phyloP scores from a whole-genome alignment of 2,888 invertebrate genomes.

The Timema podura region DNA sequence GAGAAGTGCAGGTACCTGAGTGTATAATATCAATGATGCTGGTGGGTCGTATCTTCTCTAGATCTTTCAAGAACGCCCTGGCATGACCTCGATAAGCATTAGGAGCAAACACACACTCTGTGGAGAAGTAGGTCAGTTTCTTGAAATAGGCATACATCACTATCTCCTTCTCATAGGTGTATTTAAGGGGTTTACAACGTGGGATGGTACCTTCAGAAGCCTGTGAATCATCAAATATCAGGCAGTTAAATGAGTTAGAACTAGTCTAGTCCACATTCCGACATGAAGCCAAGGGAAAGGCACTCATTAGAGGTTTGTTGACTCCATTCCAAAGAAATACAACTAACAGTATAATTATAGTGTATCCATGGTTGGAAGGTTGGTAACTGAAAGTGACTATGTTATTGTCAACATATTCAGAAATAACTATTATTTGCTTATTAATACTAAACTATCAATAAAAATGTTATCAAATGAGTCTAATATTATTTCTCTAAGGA shows the following conservation, averaged over 20 bases:
- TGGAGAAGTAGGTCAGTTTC: conserved; percentile 94
- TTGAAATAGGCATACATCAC: conserved; percentile 99
- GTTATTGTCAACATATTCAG: too few relatives aligned
- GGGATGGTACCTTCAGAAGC: conserved; percentile 79
- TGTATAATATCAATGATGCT: conserved; percentile 91
- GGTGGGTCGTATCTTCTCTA: conserved; percentile 89
- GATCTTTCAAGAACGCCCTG: conserved; percentile 83
- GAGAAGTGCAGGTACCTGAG: conserved; percentile 56
- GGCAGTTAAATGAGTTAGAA: not conserved
- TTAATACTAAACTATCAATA: too few relatives aligned
- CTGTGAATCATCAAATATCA: conserved; percentile 46
- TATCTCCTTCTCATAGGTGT: conserved; percentile 98
- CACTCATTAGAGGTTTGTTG: too few relatives aligned
- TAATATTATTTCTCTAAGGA: too few relatives aligned
- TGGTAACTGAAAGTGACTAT: too few relatives aligned
- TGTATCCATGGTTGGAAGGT: too few relatives aligned
- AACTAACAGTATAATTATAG: too few relatives aligned
- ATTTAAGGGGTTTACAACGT: conserved; percentile 93
- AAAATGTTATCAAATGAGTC: too few relatives aligned
- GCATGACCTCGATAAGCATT: conserved; percentile 96
- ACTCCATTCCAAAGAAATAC: too few relatives aligned
- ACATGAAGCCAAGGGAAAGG: too few relatives aligned
- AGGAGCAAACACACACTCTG: conserved; percentile 97
- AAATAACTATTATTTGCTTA: too few relatives aligned
- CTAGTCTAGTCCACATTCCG: too few relatives aligned